Evolutionary conservation across 1,140 invertebrate species (phyloP), one percentile per base, ranked within the genome.

Genomic region (Bombus waltoni): DNA sequence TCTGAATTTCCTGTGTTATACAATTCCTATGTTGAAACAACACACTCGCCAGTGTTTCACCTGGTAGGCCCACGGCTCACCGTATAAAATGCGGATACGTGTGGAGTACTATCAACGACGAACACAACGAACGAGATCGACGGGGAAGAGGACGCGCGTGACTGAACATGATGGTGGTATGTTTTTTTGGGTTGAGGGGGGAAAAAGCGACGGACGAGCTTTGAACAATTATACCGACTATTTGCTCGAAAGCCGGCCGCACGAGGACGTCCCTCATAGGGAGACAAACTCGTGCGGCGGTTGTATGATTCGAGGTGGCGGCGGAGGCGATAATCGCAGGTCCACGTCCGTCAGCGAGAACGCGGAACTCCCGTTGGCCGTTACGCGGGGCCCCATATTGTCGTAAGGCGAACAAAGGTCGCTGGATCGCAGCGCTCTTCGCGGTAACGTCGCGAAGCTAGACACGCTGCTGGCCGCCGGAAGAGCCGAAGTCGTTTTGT

Each of bases 321-420:
- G 95, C 32, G 94, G 96, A 28, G 95, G 96, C 47, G 96, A 95
- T 42, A 96, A 91, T 81, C 94, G 94, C 62, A 95, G 87, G 57
- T 95, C 94, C 78, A 92, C 93, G 90, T 97, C 97, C 53, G 97
- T 97, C 85, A 98, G 94, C 28, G 98, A 98, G 87, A 98, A 96
- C 3, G 97, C 98, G 22, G 98, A 98, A 82, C 96, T 96, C 53
- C 98, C 98, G 87, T 97, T 97, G 3, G 98, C 98, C 11, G 98
- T 98, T 22, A 98, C 97, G 89, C 98, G 96, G 44, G 97, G 97
- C 2, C 98, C 98, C 97, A 98, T 98, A 92, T 98, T 98, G 94
- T 98, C 98, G 93, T 98, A 98, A 94, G 94, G 95, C 88, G 95
- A 94, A 86, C 95, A 92, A 86, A 95, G 88, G 86, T 96, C 94